Percentiles rank a stretch among this genome's conserved stretches.
These are phyloP conservation scores for Drosophila helvetica DNA, from an alignment of 2,888 invertebrate genomes.

Conservation along the genomic window DNA sequence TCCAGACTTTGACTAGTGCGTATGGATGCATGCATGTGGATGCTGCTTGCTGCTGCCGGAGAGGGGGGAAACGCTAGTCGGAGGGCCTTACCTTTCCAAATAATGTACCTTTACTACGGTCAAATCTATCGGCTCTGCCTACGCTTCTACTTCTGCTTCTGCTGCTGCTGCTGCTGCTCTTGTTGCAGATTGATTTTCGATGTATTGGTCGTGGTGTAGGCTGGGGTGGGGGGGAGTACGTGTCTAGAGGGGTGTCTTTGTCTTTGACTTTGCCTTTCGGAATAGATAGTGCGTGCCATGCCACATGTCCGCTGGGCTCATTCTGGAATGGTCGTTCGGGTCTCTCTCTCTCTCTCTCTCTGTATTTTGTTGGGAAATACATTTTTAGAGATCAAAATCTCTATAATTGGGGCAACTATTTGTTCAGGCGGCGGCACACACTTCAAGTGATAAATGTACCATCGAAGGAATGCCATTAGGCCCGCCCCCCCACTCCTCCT, in stretches of 20 bases:
- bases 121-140: neutral
- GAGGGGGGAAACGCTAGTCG: no score
- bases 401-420: conserved; percentile 7
- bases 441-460: conserved; percentile 20
- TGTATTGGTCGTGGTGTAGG: conserved; percentile 2
- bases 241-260: neutral
- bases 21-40: no score
- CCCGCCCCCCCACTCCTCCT: no score
- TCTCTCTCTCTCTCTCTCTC: conserved; percentile 4
- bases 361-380: conserved; percentile 13
- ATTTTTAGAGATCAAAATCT: conserved; percentile 18
- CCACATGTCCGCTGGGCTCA: conserved; percentile 24
- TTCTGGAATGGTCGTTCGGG: conserved; percentile 1
- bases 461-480: neutral
- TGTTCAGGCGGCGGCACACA: conserved; percentile 18
- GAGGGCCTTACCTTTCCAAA: neutral
- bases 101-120: neutral
- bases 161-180: conserved; percentile 28
- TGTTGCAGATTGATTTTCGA: conserved; percentile 51
- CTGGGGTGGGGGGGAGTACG: neutral
- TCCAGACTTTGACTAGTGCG: no score
- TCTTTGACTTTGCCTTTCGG: conserved; percentile 1
- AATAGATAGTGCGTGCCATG: conserved; percentile 17
- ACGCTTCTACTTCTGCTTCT: no score
- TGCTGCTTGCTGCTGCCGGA: no score